Base-by-base conservation (phyloP, 2,113 vertebrate genomes). In the Calyptommatus sinebrachiatus region DNA sequence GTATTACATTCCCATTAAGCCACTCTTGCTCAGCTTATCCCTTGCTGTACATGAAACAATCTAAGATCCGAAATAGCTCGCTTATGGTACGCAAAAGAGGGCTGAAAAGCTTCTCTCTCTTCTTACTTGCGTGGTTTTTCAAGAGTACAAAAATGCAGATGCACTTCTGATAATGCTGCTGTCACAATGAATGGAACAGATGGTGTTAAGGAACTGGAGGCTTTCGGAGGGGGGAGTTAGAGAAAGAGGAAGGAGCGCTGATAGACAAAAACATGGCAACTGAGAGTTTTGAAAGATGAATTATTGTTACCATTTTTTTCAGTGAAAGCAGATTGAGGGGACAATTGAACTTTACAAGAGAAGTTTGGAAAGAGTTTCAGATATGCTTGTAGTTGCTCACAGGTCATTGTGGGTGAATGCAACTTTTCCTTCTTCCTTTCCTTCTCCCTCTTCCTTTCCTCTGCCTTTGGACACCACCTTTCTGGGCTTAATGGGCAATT, bases 141-240 rank as follows among this genome's bases (percentile, higher is more conserved):
- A 66, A 57, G 46, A 63, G 20, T 62, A 50, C 18, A 41, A 24
- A 48, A 66, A 80, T 66, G 46, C 61, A 80, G 53, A 70, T 41
- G 29, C 7, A 73, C 46, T 80, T 46, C 31, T 67, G 70, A 66
- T 73, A 67, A 35, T 80, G 62, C 62, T 35, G n/a, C 29, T 73
- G 29, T 66, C 62, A 80, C 78, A 67, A 67, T 80, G 71, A 28
- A 80, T 80, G 46, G 26, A 80, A 67, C 61, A 73, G 61, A 66
- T 53, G 60, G 61, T 16, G 46, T 66, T 29, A 71, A 73, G 48
- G 78, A 73, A 80, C 61, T 73, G 73, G 21, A 80, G 62, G 46
- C 71, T 73, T 22, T 79, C 45, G 35, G 78, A 24, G 50, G 50
- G 14, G 50, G 50, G 65, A 66, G 72, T 72, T 21, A 65, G 28